These are phyloP conservation scores for Carapus acus DNA, from an alignment of 2,797 vertebrate genomes.

Conservation along the genomic window DNA sequence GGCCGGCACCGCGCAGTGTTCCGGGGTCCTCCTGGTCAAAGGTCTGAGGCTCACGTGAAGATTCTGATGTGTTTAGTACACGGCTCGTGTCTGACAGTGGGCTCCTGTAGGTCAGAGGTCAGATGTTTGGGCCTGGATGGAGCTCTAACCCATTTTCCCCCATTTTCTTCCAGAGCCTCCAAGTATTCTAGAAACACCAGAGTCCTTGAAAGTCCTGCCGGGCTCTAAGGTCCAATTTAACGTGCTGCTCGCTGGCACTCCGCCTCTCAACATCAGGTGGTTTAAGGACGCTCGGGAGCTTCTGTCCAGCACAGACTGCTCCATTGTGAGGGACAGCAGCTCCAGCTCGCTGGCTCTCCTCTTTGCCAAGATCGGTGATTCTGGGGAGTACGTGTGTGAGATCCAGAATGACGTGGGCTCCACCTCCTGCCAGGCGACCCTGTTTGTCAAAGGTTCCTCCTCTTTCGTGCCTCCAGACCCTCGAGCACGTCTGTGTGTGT, in stretches of 20 bases:
- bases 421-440: constrained; percentile 79
- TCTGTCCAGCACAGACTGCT: constrained; percentile 79
- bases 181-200: constrained; percentile 86
- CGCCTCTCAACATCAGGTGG: constrained; percentile 90
- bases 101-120: too few relatives aligned
- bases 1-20: constrained; percentile 89
- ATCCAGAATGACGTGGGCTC: constrained; percentile 91
- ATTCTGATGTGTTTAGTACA: too few relatives aligned
- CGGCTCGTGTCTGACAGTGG: too few relatives aligned
- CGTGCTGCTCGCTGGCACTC: constrained; percentile 82
- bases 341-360: constrained; percentile 88
- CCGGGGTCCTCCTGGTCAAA: constrained; percentile 87
- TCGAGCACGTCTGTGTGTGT: constrained; percentile 4
- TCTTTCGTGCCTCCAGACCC: not conserved
- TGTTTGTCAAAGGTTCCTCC: constrained; percentile 94
- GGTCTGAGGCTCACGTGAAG: constrained; percentile 69
- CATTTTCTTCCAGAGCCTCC: constrained; percentile 83
- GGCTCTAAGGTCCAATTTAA: constrained; percentile 87
- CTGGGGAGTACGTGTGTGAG: constrained; percentile 89
- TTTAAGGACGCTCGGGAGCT: constrained; percentile 93
- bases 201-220: constrained; percentile 87
- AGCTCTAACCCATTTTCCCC: not conserved
- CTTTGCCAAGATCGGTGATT: constrained; percentile 84
- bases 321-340: constrained; percentile 84
- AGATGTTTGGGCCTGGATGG: not conserved